These are phyloP conservation scores for Myotis davidii DNA, from an alignment of 2,113 vertebrate species.

Conservation along the genomic window DNA sequence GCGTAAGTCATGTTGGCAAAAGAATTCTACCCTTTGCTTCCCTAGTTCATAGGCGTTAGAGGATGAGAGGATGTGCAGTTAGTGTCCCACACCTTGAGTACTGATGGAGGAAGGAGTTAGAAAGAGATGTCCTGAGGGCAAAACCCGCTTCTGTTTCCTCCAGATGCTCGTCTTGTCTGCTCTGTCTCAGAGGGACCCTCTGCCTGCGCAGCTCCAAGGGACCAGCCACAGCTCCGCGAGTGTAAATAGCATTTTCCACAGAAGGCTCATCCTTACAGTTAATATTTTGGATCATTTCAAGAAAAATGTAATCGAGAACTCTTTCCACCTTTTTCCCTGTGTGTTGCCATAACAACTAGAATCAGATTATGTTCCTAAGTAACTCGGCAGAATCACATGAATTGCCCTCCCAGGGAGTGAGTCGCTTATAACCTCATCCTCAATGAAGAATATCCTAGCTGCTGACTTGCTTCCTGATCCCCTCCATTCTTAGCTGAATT, in stretches of 20 bases:
- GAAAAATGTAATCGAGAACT: conserved; percentile 53
- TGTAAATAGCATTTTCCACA: conserved; percentile 49
- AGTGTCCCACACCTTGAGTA: not conserved
- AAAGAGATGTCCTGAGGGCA: conserved; percentile 25
- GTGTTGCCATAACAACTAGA: conserved; percentile 69
- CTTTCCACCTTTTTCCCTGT: not conserved
- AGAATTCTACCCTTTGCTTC: conserved; percentile 46
- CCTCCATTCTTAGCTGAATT: not conserved
- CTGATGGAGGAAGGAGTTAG: conserved; percentile 24
- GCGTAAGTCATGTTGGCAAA: not conserved
- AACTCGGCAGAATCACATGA: not conserved
- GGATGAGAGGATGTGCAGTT: conserved; percentile 1
- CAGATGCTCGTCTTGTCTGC: conserved; percentile 38
- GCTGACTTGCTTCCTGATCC: not conserved
- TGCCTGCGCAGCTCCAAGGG: too few species aligned
- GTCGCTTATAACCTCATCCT: conserved; percentile 15
- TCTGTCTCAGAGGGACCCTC: conserved; percentile 21
- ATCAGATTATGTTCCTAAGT: conserved; percentile 55
- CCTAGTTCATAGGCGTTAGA: not conserved
- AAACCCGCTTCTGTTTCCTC: not conserved
- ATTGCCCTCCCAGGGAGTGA: not conserved
- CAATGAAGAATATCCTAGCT: not conserved
- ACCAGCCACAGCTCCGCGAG: not conserved
- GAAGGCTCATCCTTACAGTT: conserved; percentile 44
- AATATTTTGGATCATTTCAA: conserved; percentile 65